Percentiles rank a stretch among this genome's conserved stretches.
These are phyloP conservation scores for Pocillopora grandis DNA, from an alignment of 92 coral and sea anemone species.

Conservation along the genomic window DNA sequence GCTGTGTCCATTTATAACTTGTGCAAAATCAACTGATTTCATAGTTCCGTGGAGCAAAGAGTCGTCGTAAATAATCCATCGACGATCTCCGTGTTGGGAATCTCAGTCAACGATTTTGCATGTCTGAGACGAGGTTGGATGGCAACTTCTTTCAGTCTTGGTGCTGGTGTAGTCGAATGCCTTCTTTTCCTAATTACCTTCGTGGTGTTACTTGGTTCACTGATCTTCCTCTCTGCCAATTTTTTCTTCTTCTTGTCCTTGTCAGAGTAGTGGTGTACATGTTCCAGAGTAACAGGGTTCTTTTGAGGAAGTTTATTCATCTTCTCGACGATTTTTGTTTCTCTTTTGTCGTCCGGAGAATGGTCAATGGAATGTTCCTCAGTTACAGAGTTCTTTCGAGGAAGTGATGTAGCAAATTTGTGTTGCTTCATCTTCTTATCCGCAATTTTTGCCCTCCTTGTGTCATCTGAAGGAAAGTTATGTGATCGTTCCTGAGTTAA, in stretches of 20 bases:
- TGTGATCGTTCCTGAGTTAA: no score
- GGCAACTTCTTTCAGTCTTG: not conserved
- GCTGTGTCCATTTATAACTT: no score
- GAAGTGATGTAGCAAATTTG: constrained; percentile 34
- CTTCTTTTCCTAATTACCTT: constrained; percentile 26
- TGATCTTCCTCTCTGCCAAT: not conserved
- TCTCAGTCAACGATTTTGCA: constrained; percentile 35
- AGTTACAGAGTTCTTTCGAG: constrained; percentile 22
- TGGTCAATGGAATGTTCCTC: not conserved
- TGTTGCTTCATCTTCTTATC: not conserved
- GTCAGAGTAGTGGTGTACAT: no score
- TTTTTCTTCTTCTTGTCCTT: no score
- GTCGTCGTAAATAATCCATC: constrained; percentile 44
- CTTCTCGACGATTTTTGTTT: not conserved
- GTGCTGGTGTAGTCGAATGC: constrained; percentile 34
- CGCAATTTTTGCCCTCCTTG: no score
- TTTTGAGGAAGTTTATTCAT: not conserved
- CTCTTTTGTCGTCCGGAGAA: not conserved
- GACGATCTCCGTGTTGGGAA: constrained; percentile 32
- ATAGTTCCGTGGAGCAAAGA: constrained; percentile 43
- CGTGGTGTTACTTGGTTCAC: not conserved
- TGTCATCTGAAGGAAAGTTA: no score
- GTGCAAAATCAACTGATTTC: not conserved
- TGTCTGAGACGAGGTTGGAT: constrained; percentile 7
- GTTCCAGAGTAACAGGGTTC: no score